Percentiles rank a stretch among this genome's conserved stretches.
Conservation (phyloP, 2,113 vertebrate genomes). For the Anthoscopus minutus region DNA sequence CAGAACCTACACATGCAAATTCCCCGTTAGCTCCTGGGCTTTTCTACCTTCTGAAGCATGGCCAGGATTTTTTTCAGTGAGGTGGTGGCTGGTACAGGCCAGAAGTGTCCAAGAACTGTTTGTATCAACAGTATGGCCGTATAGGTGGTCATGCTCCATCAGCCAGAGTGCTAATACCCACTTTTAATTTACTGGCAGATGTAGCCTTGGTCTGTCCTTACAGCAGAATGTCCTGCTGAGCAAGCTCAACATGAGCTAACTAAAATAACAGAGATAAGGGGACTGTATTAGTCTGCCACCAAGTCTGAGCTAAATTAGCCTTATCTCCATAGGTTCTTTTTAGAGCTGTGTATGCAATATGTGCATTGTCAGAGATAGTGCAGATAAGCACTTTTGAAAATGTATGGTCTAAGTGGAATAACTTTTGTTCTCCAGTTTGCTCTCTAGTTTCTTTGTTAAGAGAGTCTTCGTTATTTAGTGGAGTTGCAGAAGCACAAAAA, state of each 20-base stretch:
- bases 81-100: not conserved
- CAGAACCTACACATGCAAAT: not conserved
- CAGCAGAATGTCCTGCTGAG: not conserved
- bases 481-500: not conserved
- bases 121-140: not conserved
- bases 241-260: not conserved
- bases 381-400: slow-evolving; percentile 2
- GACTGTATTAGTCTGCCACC: not conserved
- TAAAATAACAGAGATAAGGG: slow-evolving; percentile 43
- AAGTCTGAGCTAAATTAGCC: not conserved
- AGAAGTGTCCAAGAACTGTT: not conserved
- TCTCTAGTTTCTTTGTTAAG: not conserved
- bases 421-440: not conserved
- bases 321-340: not conserved
- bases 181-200: not conserved
- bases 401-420: not conserved
- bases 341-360: not conserved
- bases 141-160: not conserved
- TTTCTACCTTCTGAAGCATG: not conserved
- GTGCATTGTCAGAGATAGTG: not conserved
- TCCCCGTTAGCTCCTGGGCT: not conserved
- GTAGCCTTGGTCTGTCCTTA: not conserved
- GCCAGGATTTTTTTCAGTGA: not conserved
- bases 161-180: not conserved
- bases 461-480: not conserved